Base-by-base conservation (phyloP, 2,888 invertebrate species). In the Drosophila kanekoi region DNA sequence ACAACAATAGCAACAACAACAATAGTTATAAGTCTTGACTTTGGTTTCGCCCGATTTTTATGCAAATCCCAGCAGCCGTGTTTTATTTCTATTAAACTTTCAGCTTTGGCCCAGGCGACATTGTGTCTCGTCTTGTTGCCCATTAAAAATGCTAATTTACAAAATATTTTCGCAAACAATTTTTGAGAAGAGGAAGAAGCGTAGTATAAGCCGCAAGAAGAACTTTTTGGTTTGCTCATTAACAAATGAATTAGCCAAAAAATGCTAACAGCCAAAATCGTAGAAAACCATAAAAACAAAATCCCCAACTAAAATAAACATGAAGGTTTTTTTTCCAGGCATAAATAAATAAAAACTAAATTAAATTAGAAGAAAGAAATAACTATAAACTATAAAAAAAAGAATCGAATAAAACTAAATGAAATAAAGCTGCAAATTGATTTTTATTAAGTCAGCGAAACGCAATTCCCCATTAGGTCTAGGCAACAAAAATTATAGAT, bases 131-230 rank as follows among this genome's bases (percentile, higher is more conserved):
- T 66, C 79, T 66, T 70, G 71, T 84, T 79, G 77, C 68, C 72
- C 71, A 88, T 88, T 83, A 84, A 79, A 83, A 79, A 88, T 88
- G 83, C 80, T 79, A 83, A 87, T 83, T 81, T 75, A 9, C 40
- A 20, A 79, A 78, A 74, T 73, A 76, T 72, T 73, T 62, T 52
- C 48, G 59, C 1, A n/a, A 49, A n/a, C 35, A 51, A 51, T 32
- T 32, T 33, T 1, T 18, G 0, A 66, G 13, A 35, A 52, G 51
- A 44, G 20, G 49, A 11, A 44, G n/a, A n/a, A 33, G 35, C 33
- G 40, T n/a, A 11, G 32, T 28, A 18, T 13, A 49, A 43, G 43
- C 43, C 18, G 23, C n/a, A 28, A 33, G 37, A 49, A 58, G 14
- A 51, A 52, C 40, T 45, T 53, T 62, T 60, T 71, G 72, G 68